Evolutionary conservation across 1,140 invertebrate genomes (phyloP).

Genomic region (Drosophila kurseongensis): DNA sequence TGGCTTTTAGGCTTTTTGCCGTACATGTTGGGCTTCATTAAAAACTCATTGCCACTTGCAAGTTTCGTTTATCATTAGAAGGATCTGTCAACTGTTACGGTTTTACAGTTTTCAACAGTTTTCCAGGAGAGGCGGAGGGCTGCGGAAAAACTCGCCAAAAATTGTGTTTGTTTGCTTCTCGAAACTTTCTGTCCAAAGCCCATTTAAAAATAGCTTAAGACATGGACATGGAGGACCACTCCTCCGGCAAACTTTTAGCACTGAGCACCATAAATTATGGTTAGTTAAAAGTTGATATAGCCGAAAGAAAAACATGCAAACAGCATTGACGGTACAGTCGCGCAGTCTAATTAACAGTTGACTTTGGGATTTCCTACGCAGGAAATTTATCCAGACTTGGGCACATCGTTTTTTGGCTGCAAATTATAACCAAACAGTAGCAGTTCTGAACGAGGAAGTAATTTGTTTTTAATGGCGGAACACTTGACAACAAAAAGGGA

Average conservation of each 20-base stretch:
- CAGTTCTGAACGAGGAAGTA: neutral
- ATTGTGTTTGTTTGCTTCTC: conserved; percentile 41
- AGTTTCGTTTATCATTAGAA: conserved; percentile 76
- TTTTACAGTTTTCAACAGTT: conserved; percentile 57
- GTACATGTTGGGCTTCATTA: conserved; percentile 64
- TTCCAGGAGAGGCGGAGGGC: conserved; percentile 21
- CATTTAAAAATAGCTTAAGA: conserved; percentile 83
- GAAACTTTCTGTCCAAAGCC: conserved; percentile 52
- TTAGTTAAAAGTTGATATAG: conserved; percentile 73
- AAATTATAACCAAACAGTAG: conserved; percentile 4
- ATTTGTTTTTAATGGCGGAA: neutral
- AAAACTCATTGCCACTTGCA: conserved; percentile 77
- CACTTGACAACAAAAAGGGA: too few species aligned
- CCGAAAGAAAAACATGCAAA: conserved; percentile 38
- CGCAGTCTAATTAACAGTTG: conserved; percentile 59
- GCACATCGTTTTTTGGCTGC: conserved; percentile 4
- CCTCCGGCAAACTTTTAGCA: conserved; percentile 46
- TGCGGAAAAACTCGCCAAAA: conserved; percentile 53
- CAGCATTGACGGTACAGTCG: conserved; percentile 30
- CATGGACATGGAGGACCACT: conserved; percentile 39
- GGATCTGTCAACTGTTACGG: conserved; percentile 62
- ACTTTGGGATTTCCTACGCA: conserved; percentile 25
- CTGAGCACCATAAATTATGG: conserved; percentile 73
- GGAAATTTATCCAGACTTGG: conserved; percentile 15
- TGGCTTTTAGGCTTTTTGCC: conserved; percentile 21